phyloP scores from a whole-genome alignment of 2,113 vertebrate genomes.

The Nothoprocta pentlandii region DNA sequence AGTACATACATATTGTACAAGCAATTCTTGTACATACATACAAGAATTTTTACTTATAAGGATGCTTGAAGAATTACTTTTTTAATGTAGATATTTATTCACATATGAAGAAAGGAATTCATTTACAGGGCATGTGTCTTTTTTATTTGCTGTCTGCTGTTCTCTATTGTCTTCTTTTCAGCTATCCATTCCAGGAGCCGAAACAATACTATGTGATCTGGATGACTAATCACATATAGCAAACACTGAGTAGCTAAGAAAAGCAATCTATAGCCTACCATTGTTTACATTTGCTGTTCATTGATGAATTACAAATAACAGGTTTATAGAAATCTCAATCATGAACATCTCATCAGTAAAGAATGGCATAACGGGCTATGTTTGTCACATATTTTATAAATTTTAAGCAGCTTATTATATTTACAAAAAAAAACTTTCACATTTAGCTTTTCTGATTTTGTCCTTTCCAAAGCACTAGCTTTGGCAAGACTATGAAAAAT shows the following conservation, averaged over 20 bases:
- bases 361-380: neutral
- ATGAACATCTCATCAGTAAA: neutral
- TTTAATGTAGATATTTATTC: neutral
- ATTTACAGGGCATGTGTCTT: neutral
- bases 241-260: neutral
- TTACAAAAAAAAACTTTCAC: neutral
- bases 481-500: neutral
- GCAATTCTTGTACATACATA: too few species aligned
- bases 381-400: neutral
- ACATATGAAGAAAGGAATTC: neutral
- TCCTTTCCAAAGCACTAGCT: neutral
- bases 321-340: neutral
- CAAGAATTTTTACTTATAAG: neutral
- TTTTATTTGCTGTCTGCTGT: neutral
- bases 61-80: neutral
- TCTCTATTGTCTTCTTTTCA: neutral
- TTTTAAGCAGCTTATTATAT: neutral
- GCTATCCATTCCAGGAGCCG: neutral
- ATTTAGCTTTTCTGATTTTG: neutral
- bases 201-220: neutral
- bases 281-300: neutral
- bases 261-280: neutral
- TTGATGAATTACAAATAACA: neutral
- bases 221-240: neutral
- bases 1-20: neutral